Evolutionary conservation across 2,888 invertebrate species (phyloP).

Genomic region (Hedya salicella): DNA sequence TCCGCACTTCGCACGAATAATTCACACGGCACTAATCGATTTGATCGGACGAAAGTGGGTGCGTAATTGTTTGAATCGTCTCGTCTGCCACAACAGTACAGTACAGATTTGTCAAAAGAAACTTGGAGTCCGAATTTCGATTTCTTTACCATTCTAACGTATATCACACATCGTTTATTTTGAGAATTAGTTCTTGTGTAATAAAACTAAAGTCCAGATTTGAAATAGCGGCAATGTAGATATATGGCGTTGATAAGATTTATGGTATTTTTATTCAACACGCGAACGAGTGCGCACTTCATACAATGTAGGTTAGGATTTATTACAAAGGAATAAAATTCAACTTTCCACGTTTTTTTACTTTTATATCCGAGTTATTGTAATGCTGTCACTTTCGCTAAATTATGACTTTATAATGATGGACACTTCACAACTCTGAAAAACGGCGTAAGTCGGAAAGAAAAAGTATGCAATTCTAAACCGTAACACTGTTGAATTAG

Average conservation of each 20-base stretch:
- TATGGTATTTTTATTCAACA: constrained; percentile 4
- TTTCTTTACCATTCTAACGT: background rate
- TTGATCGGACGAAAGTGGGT: constrained; percentile 58
- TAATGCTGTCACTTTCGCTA: constrained; percentile 53
- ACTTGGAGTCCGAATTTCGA: constrained; percentile 62
- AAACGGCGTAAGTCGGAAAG: background rate
- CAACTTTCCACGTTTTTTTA: constrained; percentile 11
- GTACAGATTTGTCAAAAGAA: constrained; percentile 64
- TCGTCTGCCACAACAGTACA: constrained; percentile 54
- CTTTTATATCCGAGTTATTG: constrained; percentile 27
- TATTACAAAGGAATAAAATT: constrained; percentile 27
- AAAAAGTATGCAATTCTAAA: background rate
- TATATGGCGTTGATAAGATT: background rate
- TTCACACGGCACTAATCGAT: constrained; percentile 53
- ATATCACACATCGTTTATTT: background rate
- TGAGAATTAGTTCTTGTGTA: background rate
- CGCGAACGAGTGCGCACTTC: constrained; percentile 8
- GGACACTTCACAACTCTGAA: constrained; percentile 49
- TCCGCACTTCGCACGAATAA: constrained; percentile 44
- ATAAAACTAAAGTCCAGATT: background rate
- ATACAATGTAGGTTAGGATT: constrained; percentile 6
- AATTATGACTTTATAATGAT: constrained; percentile 66
- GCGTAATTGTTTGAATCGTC: constrained; percentile 57
- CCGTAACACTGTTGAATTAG: background rate
- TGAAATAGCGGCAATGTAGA: background rate